Conservation (phyloP, 2,113 vertebrate genomes). For the Larimichthys crocea region DNA sequence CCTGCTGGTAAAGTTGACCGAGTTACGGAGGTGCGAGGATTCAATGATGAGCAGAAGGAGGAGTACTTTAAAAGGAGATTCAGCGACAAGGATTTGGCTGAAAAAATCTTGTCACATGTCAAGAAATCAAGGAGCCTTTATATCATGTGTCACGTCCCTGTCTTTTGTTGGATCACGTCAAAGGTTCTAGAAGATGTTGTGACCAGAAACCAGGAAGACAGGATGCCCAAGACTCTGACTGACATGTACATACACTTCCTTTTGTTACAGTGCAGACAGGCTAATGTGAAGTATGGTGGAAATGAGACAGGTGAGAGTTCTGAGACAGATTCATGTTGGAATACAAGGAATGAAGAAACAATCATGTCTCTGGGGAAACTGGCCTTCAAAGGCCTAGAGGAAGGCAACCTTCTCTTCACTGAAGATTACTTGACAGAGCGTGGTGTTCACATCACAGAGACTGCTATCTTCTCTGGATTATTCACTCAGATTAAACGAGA, state of each 20-base stretch:
- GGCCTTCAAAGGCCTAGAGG: constrained; percentile 35
- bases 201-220: neutral
- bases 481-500: constrained; percentile 50
- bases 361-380: constrained; percentile 41
- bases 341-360: constrained; percentile 41
- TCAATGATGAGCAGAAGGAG: constrained; percentile 57
- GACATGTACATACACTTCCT: constrained; percentile 62
- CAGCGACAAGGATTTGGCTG: neutral
- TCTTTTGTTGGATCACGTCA: constrained; percentile 68
- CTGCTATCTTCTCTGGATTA: constrained; percentile 58
- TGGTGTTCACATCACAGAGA: constrained; percentile 1
- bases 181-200: constrained; percentile 54
- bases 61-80: constrained; percentile 61
- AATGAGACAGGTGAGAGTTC: neutral
- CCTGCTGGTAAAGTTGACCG: constrained; percentile 37
- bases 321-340: constrained; percentile 16
- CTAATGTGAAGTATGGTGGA: constrained; percentile 46
- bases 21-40: constrained; percentile 66
- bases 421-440: neutral
- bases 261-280: constrained; percentile 54
- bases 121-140: constrained; percentile 55
- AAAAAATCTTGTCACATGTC: constrained; percentile 43
- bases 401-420: constrained; percentile 16
- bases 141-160: constrained; percentile 67
- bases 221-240: constrained; percentile 54